A percentile compares a stretch with the other conserved stretches of the same genome.
Conservation (phyloP, 2,113 vertebrate genomes). For the Hymenochirus boettgeri region DNA sequence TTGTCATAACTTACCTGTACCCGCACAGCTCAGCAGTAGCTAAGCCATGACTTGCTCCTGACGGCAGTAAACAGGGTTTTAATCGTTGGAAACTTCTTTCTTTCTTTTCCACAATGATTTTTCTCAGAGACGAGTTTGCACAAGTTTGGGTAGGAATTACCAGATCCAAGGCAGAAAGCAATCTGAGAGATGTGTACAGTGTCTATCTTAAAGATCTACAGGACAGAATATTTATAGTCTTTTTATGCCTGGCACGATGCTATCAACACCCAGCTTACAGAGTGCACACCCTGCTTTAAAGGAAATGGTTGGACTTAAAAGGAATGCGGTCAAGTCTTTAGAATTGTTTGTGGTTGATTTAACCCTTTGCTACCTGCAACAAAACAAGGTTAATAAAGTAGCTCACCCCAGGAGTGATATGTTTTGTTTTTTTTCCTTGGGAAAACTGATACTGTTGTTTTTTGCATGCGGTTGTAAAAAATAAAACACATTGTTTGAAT, state of each 20-base stretch:
- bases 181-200: slow-evolving; percentile 63
- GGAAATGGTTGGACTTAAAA: slow-evolving; percentile 38
- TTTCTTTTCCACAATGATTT: no score
- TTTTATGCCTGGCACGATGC: slow-evolving; percentile 32
- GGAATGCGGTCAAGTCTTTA: slow-evolving; percentile 23
- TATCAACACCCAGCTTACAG: slow-evolving; percentile 42
- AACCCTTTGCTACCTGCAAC: slow-evolving; percentile 19
- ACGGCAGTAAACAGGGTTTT: neutral
- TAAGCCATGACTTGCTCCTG: slow-evolving; percentile 48
- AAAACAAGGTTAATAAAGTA: slow-evolving; percentile 35
- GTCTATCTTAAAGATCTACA: slow-evolving; percentile 63
- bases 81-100: neutral
- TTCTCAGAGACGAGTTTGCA: slow-evolving; percentile 58
- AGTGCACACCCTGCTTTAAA: slow-evolving; percentile 58
- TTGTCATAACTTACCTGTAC: slow-evolving; percentile 61
- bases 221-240: slow-evolving; percentile 52
- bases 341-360: neutral
- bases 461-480: no score
- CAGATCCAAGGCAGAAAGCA: slow-evolving; percentile 59
- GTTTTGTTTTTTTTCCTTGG: no score
- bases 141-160: slow-evolving; percentile 68
- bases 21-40: slow-evolving; percentile 50
- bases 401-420: no score
- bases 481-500: no score
- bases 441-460: no score